phyloP scores from a whole-genome alignment of 2,888 invertebrate genomes.

The Caradrina clavipalpis region DNA sequence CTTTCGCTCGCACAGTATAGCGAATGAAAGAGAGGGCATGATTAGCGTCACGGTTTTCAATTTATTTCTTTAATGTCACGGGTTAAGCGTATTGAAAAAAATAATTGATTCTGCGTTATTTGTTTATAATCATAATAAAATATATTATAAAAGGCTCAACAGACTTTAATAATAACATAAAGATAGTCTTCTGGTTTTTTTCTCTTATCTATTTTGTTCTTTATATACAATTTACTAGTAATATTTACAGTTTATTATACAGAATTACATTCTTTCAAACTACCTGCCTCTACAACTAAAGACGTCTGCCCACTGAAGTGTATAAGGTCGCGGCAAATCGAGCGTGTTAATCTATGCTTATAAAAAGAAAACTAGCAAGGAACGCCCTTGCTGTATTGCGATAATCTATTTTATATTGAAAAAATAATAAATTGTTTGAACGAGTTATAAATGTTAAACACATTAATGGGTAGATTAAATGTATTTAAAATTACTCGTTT shows the following conservation, averaged over 20 bases:
- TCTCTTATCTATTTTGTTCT: slow-evolving; percentile 56
- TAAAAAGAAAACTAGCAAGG: slow-evolving; percentile 11
- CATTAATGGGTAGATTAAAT: slow-evolving; percentile 7
- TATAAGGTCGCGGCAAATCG: slow-evolving; percentile 27
- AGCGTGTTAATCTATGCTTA: slow-evolving; percentile 23
- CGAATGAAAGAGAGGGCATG: too few species aligned
- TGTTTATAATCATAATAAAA: neutral
- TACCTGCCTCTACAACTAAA: slow-evolving; percentile 16
- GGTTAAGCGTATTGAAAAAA: neutral
- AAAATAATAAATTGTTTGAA: neutral
- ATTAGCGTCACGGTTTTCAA: neutral
- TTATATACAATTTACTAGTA: slow-evolving; percentile 49
- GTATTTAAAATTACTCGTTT: neutral
- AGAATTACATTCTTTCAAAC: slow-evolving; percentile 7
- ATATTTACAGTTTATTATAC: slow-evolving; percentile 46
- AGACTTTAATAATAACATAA: neutral
- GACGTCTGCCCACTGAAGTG: slow-evolving; percentile 33
- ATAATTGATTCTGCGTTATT: neutral
- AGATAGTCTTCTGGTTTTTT: slow-evolving; percentile 26
- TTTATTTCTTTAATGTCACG: neutral
- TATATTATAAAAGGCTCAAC: neutral
- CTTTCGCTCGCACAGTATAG: too few species aligned
- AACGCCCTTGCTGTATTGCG: slow-evolving; percentile 4
- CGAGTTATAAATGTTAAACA: slow-evolving; percentile 3
- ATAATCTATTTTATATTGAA: neutral